A percentile compares a stretch with the other conserved stretches of the same genome.
These are phyloP conservation scores for Pammene aurita DNA, from an alignment of 2,888 invertebrate genomes.

Conservation along the genomic window DNA sequence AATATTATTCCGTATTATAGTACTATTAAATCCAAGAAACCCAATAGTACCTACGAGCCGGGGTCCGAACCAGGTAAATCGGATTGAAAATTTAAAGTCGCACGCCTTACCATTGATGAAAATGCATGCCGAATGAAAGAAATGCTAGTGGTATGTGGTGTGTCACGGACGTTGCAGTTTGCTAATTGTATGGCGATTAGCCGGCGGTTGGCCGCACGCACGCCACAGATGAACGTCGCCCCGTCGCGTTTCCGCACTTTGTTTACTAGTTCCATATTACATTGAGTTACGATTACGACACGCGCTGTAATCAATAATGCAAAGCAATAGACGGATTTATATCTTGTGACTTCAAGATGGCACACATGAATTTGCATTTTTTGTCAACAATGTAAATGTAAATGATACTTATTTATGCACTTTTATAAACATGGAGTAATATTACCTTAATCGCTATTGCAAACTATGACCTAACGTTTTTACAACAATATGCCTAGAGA, in stretches of 20 bases:
- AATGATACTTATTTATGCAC: constrained; percentile 32
- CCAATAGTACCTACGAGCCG: too few species aligned
- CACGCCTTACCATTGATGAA: background rate
- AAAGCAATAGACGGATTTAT: constrained; percentile 3
- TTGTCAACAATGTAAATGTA: constrained; percentile 3
- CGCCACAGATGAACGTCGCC: constrained; percentile 47
- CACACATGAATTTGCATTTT: background rate
- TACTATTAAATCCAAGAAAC: too few species aligned
- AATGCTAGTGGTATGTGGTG: background rate
- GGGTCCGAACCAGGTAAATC: too few species aligned
- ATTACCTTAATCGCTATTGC: constrained; percentile 28
- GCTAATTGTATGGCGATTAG: constrained; percentile 54
- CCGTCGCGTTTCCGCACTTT: constrained; percentile 56
- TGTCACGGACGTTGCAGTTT: constrained; percentile 32
- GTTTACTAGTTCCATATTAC: constrained; percentile 49
- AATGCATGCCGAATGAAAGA: background rate
- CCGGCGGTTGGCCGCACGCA: constrained; percentile 50
- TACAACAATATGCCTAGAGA: constrained; percentile 42
- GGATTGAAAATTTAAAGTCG: too few species aligned
- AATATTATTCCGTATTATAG: too few species aligned
- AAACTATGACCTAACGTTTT: constrained; percentile 41
- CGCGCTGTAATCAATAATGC: constrained; percentile 43
- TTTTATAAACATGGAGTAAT: constrained; percentile 27
- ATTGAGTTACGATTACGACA: constrained; percentile 49
- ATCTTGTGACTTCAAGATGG: background rate